Base-by-base conservation (phyloP, 1,140 invertebrate species). In the Trypoxylus dichotomus region DNA sequence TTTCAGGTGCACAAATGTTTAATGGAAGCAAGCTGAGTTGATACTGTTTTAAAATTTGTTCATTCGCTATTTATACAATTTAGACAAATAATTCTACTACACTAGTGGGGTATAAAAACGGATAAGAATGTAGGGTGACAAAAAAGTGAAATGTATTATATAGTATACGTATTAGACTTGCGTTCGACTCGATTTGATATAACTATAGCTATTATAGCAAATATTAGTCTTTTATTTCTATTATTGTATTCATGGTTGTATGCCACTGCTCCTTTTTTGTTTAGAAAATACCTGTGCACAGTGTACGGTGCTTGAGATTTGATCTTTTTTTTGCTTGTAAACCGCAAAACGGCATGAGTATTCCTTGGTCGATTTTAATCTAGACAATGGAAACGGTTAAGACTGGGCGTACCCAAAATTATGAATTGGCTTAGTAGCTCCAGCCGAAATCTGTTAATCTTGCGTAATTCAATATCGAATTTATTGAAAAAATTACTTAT, bases 1-100 rank as follows among this genome's bases (percentile, higher is more conserved):
- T 63, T 63, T 63, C 60, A 63, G 60, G 60, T 63, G 60, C 60
- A 63, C 60, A 63, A 63, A 63, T 24, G 60, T 63, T 63, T 63
- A 63, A 63, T 25, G 60, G 60, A 63, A 19, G 60, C 21, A 63
- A 63, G 5, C 60, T 63, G 21, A 63, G 60, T 63, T 24, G 60
- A 63, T 63, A 63, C 60, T 63, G 21, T 63, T 63, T 27, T 27
- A 24, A 63, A 63, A 24, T 25, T 25, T 6, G 10, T 19, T 7
- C 21, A 11, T 8, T 21, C 60, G 11, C 60, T 63, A 63, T 63
- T 63, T 63, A 63, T 63, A 63, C 60, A 24, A 63, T 63, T 63
- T 24, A 63, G 21, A 63, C 60, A 25, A 63, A 63, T 63, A 63
- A 63, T 63, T 21, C 21, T 63, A 19, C 19, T 24, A 1, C 7